Percentiles rank a stretch among this genome's conserved stretches.
Evolutionary conservation across 2,888 invertebrate species (phyloP).

Genomic region (Cheilosia soror): DNA sequence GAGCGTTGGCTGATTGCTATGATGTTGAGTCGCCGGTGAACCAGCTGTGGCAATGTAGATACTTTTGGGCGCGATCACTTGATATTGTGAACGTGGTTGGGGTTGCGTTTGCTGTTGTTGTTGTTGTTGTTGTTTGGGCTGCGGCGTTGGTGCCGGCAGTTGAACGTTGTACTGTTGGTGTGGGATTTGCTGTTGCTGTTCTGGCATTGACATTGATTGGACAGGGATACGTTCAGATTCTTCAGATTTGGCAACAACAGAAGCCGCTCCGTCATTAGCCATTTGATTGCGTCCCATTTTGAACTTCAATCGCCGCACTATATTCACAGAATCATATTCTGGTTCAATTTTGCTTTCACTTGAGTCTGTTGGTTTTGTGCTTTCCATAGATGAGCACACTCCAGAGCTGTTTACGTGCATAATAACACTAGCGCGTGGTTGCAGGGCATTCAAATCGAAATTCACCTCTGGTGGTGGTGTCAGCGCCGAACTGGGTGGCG

Average conservation of each 20-base stretch:
- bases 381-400: constrained; percentile 85
- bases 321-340: constrained; percentile 81
- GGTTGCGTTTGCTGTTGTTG: constrained; percentile 34
- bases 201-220: constrained; percentile 54
- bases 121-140: constrained; percentile 18
- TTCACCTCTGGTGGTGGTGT: constrained; percentile 82
- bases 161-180: constrained; percentile 47
- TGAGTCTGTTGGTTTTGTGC: constrained; percentile 71
- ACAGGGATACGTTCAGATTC: constrained; percentile 51
- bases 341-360: constrained; percentile 62
- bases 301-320: constrained; percentile 82
- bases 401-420: constrained; percentile 94
- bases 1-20: constrained; percentile 36
- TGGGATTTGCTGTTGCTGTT: constrained; percentile 36
- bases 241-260: constrained; percentile 38
- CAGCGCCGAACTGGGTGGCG: constrained; percentile 79
- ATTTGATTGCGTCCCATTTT: constrained; percentile 82
- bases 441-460: constrained; percentile 85
- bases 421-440: constrained; percentile 90
- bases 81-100: constrained; percentile 79
- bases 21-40: constrained; percentile 49
- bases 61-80: constrained; percentile 81
- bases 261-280: constrained; percentile 7
- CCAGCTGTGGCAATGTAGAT: constrained; percentile 79
- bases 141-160: constrained; percentile 38